These are phyloP conservation scores for Acrocephalus arundinaceus DNA, from an alignment of 2,113 vertebrate species.

Conservation along the genomic window DNA sequence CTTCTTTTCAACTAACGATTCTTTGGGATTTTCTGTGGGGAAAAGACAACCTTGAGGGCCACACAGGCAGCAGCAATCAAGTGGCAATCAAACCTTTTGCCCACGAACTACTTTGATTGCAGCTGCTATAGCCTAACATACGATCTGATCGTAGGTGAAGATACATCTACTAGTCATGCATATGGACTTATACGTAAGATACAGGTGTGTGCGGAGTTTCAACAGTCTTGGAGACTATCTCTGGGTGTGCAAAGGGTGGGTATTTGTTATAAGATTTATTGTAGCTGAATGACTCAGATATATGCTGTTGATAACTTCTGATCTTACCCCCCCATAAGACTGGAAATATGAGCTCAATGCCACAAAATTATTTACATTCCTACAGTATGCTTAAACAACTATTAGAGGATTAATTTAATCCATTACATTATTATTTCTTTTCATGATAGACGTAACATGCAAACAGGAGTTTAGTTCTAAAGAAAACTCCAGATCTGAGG, in stretches of 20 bases:
- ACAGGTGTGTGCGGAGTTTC: conserved; percentile 20
- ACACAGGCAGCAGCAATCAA: background rate
- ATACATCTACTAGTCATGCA: background rate
- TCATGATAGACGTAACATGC: background rate
- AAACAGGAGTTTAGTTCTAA: conserved; percentile 2
- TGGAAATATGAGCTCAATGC: conserved; percentile 24
- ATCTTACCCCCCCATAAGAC: conserved; percentile 6
- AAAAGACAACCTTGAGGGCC: background rate
- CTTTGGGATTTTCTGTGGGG: background rate
- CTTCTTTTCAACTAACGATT: background rate
- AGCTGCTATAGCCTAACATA: background rate
- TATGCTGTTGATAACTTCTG: conserved; percentile 27
- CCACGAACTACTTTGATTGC: background rate
- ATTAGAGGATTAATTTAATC: conserved; percentile 56
- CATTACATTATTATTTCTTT: background rate
- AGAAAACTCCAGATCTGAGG: background rate
- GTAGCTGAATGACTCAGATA: conserved; percentile 41
- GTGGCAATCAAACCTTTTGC: background rate
- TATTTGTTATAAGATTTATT: conserved; percentile 31
- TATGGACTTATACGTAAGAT: background rate
- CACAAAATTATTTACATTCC: conserved; percentile 37
- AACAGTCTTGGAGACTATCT: background rate
- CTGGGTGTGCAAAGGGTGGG: background rate
- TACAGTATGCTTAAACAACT: conserved; percentile 5
- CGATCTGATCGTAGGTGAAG: background rate